Evolutionary conservation across 1,140 invertebrate genomes (phyloP), one percentile per base, ranked within the genome.

Genomic region (Chelonus insularis): DNA sequence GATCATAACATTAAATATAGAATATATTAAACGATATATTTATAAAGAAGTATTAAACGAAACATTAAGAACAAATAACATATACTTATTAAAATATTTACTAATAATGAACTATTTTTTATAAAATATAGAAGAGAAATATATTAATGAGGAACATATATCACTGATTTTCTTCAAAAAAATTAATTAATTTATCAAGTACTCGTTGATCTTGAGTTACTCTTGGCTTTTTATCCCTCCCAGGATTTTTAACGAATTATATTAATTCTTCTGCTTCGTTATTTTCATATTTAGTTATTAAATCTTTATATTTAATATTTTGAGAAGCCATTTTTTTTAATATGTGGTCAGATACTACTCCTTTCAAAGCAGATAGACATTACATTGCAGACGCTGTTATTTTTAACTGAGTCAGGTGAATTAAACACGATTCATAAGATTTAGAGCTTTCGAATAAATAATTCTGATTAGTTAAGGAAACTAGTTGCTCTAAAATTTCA

Each of bases 221-320:
- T n/a, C n/a, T n/a, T n/a, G n/a, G n/a, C n/a, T n/a, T n/a, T n/a
- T n/a, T n/a, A n/a, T n/a, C n/a, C n/a, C n/a, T n/a, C n/a, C 12
- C 18, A 12, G 2, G 12, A 34, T 52, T 32, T 16, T 43, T 16
- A 36, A 63, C 47, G 43, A 60, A 57, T 34, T 63, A 12, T 16
- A n/a, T 25, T 45, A 66, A 23, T 47, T 23, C 20, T 54, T 39
- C 20, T n/a, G n/a, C n/a, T n/a, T n/a, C n/a, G n/a, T n/a, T n/a
- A n/a, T n/a, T n/a, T n/a, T n/a, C n/a, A n/a, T 60, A 57, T 63
- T 62, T 64, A 56, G 52, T 54, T 0, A 64, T 21, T 25, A 63
- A 62, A 25, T 34, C 11, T 14, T 60, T 12, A 4, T 51, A 67
- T 11, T 64, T 54, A 37, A 54, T n/a, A n/a, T n/a, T n/a, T n/a